A percentile compares a stretch with the other conserved stretches of the same genome.
Conservation (phyloP, 1,140 invertebrate species). For the Eriocheir sinensis region DNA sequence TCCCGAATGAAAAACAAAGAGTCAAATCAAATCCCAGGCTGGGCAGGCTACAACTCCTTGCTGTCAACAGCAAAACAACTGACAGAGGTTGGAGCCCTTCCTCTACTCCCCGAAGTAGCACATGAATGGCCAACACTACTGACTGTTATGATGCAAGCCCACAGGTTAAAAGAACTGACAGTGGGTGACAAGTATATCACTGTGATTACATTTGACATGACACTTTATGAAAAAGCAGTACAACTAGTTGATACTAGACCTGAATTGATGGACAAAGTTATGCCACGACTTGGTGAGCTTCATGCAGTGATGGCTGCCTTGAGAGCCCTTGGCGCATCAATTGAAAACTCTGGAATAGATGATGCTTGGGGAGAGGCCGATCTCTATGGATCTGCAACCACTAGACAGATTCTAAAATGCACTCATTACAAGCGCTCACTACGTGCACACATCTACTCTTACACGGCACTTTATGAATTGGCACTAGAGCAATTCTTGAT, state of each 20-base stretch:
- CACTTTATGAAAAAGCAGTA: conserved; percentile 59
- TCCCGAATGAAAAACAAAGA: conserved; percentile 57
- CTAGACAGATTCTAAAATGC: conserved; percentile 39
- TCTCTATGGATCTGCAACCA: conserved; percentile 43
- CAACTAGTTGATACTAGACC: too few species aligned
- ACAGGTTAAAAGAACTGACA: conserved; percentile 70
- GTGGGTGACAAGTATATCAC: conserved; percentile 71
- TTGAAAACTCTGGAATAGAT: conserved; percentile 39
- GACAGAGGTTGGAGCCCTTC: conserved; percentile 68
- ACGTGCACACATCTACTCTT: conserved; percentile 43
- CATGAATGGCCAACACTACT: conserved; percentile 77
- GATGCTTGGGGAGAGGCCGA: conserved; percentile 49
- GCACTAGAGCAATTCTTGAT: conserved; percentile 28
- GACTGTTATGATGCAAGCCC: conserved; percentile 63
- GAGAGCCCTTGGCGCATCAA: conserved; percentile 39
- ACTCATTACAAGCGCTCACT: conserved; percentile 35
- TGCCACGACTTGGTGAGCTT: conserved; percentile 75
- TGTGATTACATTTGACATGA: conserved; percentile 74
- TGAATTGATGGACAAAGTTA: conserved; percentile 69
- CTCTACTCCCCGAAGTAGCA: conserved; percentile 75
- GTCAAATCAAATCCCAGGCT: conserved; percentile 54
- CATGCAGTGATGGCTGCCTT: conserved; percentile 63
- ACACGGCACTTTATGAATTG: conserved; percentile 56
- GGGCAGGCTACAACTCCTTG: conserved; percentile 71
- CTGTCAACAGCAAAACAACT: conserved; percentile 58